Evolutionary conservation across 1,140 invertebrate species (phyloP), one percentile per base, ranked within the genome.

Genomic region (Anadara kagoshimensis): DNA sequence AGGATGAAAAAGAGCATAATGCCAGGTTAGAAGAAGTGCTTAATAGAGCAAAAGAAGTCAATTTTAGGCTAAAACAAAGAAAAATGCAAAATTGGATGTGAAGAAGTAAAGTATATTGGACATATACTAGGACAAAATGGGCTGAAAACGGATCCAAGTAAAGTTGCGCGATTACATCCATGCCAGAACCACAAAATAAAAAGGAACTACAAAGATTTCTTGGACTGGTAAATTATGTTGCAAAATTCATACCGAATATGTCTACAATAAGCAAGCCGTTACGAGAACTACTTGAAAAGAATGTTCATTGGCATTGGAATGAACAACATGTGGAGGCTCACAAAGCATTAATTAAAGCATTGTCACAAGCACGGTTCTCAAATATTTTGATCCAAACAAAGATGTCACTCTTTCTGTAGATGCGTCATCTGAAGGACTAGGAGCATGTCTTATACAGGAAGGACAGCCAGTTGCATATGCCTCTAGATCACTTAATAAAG

Each of bases 171-270:
- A 86, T 90, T 11, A 26, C 43, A n/a, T 12, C 41, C 36, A 67
- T 76, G 24, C 64, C 65, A 59, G 44, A 36, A n/a, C 70, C 68
- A 11, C 22, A 58, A 43, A 63, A 73, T 56, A 69, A 66, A 54
- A 61, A 75, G 29, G 78, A 41, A 18, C 29, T 79, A 20, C 69
- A 73, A 20, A 58, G 69, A 16, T 57, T 73, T 47, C 54, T 88
- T 7, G 86, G 82, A 20, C 76, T 88, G 59, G 73, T 89, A 0
- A 89, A 79, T 22, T 90, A 90, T 78, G 51, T 89, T 29, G n/a
- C 59, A 8, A 76, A n/a, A 74, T 87, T 85, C 63, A 59, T 81
- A 0, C 77, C 78, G 5, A 86, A 90, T 73, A 80, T 87, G 20
- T 86, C 88, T 20, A 67, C 84, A n/a, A 36, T 82, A 36, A 73